These are phyloP conservation scores for Turdus rufiventris DNA, from an alignment of 2,113 vertebrate genomes.

Conservation along the genomic window DNA sequence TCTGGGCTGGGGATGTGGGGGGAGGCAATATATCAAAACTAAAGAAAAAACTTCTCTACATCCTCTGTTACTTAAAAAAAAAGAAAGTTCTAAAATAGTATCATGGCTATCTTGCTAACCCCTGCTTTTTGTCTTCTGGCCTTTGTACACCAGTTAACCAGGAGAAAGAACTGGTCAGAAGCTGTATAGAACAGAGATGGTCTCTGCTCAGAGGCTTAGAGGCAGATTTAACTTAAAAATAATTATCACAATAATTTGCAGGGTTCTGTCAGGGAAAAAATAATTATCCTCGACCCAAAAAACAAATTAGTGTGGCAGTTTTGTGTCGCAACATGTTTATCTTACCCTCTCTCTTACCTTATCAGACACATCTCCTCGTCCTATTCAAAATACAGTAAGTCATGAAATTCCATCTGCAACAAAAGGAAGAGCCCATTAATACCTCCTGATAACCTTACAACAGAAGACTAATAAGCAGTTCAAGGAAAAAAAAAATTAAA, in stretches of 20 bases:
- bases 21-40: neutral
- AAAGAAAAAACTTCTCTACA: neutral
- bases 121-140: neutral
- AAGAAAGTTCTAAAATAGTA: neutral
- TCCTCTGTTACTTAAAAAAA: neutral
- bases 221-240: neutral
- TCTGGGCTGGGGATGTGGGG: too few relatives aligned
- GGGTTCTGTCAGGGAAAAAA: neutral
- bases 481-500: neutral
- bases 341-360: conserved; percentile 48
- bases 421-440: conserved; percentile 31
- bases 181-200: neutral
- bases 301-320: neutral
- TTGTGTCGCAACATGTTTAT: neutral
- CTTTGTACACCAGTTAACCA: neutral
- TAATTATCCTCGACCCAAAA: neutral
- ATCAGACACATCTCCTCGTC: conserved; percentile 39
- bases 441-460: neutral
- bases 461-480: neutral
- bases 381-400: conserved; percentile 38
- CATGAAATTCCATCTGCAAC: conserved; percentile 52
- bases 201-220: neutral
- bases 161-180: neutral
- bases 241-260: neutral
- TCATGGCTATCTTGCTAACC: neutral